A percentile compares a stretch with the other conserved stretches of the same genome.
These are phyloP conservation scores for Anguilla japonica DNA, from an alignment of 2,113 vertebrate genomes.

Conservation along the genomic window DNA sequence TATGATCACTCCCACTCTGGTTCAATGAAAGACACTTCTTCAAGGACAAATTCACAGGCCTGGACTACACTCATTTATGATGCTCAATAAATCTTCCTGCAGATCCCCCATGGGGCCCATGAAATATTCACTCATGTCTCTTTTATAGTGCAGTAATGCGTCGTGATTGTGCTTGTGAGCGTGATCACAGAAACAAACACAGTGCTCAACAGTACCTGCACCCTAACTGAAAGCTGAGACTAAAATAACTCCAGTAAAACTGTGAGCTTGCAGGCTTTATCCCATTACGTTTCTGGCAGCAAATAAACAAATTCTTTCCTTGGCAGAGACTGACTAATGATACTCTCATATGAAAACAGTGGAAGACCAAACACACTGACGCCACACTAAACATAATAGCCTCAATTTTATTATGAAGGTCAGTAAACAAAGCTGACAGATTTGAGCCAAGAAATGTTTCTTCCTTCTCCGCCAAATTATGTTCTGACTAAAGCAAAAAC, in stretches of 20 bases:
- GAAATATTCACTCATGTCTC: conserved; percentile 5
- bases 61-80: conserved; percentile 12
- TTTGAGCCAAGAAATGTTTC: neutral
- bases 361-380: conserved; percentile 27
- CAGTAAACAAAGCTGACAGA: conserved; percentile 13
- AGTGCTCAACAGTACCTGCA: neutral
- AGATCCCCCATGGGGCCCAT: neutral
- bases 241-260: conserved; percentile 39
- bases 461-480: neutral
- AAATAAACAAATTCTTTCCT: conserved; percentile 40
- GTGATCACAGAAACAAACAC: neutral
- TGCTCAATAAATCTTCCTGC: conserved; percentile 3
- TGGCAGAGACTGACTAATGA: conserved; percentile 35
- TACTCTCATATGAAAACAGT: conserved; percentile 9
- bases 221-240: neutral
- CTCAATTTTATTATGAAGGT: neutral
- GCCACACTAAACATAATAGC: conserved; percentile 13
- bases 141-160: neutral
- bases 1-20: neutral
- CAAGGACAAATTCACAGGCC: conserved; percentile 19
- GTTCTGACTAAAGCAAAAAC: conserved; percentile 1
- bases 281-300: conserved; percentile 47
- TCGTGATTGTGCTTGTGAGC: neutral
- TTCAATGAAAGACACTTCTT: conserved; percentile 8
- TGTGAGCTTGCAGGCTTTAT: conserved; percentile 43